Evolutionary conservation across 2,797 vertebrate species (phyloP).

Genomic region (Petrocephalus sullivani): DNA sequence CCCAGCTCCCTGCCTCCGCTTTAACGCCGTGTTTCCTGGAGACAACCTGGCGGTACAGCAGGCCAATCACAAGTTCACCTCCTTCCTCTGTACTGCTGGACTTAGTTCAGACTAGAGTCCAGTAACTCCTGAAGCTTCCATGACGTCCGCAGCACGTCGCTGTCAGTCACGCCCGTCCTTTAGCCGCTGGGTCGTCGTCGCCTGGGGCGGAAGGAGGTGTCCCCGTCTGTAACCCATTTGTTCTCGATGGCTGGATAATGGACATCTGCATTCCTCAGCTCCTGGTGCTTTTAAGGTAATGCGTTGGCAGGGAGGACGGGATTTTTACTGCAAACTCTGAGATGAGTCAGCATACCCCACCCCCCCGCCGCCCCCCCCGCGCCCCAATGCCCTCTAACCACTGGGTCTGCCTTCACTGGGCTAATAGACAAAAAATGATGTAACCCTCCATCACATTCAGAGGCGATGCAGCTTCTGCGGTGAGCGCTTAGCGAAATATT

Average conservation of each 20-base stretch:
- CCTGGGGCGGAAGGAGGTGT: not conserved
- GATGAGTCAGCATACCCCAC: not conserved
- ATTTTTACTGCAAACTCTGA: not conserved
- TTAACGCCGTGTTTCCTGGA: not conserved
- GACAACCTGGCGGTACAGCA: not conserved
- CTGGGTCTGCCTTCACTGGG: not conserved
- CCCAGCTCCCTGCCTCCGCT: not conserved
- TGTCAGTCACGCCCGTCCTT: not conserved
- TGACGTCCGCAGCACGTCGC: not conserved
- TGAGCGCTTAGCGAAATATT: not conserved
- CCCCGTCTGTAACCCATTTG: not conserved
- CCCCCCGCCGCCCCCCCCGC: not conserved
- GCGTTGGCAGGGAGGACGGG: not conserved
- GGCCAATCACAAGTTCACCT: not conserved
- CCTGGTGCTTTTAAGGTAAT: not conserved
- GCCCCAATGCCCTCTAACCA: not conserved
- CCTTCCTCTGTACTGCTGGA: not conserved
- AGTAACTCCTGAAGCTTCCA: not conserved
- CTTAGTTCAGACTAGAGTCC: not conserved
- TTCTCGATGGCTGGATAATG: not conserved
- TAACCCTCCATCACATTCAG: not conserved
- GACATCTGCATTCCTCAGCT: not conserved
- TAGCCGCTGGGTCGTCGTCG: not conserved
- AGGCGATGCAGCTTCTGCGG: not conserved
- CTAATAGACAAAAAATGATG: not conserved